Percentiles rank a stretch among this genome's conserved stretches.
Conservation (phyloP, 2,113 vertebrate genomes). For the Meriones unguiculatus region DNA sequence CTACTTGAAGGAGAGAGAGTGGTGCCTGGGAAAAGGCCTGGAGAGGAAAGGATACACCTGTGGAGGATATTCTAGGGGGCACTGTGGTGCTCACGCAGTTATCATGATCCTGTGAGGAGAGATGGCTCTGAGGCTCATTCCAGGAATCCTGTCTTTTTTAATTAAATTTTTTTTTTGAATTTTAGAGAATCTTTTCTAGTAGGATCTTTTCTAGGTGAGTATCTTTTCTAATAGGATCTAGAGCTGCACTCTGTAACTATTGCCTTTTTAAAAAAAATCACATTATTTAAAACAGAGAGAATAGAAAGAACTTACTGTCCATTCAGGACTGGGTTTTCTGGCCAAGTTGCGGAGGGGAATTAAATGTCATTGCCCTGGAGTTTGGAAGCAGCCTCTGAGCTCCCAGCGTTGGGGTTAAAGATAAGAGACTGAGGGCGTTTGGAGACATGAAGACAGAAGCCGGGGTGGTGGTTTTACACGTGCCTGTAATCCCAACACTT, state of each 20-base stretch:
- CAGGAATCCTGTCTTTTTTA: neutral
- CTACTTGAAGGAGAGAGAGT: neutral
- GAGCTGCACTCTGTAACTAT: neutral
- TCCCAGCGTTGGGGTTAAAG: neutral
- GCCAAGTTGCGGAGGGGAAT: neutral
- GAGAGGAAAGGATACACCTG: neutral
- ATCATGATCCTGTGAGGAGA: neutral
- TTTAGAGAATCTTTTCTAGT: no score
- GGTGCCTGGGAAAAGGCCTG: neutral
- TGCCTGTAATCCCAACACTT: neutral
- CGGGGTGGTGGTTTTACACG: neutral
- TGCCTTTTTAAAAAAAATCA: neutral
- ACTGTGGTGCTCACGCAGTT: no score
- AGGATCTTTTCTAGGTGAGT: neutral
- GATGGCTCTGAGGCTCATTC: neutral
- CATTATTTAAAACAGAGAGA: neutral
- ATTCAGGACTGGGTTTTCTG: neutral
- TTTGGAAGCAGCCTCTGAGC: neutral
- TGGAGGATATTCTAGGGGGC: neutral
- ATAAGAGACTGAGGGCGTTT: neutral
- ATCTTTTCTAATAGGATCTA: neutral
- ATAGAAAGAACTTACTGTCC: neutral
- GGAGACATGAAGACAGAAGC: neutral
- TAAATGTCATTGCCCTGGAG: neutral
- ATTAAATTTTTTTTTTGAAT: neutral